phyloP scores from a whole-genome alignment of 2,888 invertebrate species.

The Pristionchus exspectatus region DNA sequence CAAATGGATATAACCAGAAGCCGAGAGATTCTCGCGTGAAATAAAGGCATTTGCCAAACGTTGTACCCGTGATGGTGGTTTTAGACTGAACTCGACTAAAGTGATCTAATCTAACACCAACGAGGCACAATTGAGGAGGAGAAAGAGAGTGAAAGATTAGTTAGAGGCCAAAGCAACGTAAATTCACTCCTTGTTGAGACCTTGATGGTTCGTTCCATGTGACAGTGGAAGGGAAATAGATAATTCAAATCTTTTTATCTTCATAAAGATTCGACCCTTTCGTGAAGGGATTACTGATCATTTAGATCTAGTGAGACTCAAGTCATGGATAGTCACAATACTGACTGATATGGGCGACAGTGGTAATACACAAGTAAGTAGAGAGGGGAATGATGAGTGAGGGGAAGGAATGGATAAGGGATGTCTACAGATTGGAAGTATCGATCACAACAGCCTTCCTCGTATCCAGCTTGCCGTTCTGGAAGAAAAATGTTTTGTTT shows the following conservation, averaged over 20 bases:
- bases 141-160: not conserved
- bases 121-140: not conserved
- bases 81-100: not conserved
- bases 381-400: not conserved
- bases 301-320: conserved; percentile 1
- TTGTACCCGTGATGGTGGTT: not conserved
- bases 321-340: not conserved
- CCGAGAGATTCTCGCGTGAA: not conserved
- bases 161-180: not conserved
- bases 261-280: not conserved
- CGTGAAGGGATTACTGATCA: not conserved
- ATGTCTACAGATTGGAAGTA: not conserved
- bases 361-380: not conserved
- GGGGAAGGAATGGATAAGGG: not conserved
- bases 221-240: not conserved
- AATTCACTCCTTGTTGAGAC: not conserved
- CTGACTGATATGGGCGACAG: not conserved
- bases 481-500: not conserved
- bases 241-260: not conserved
- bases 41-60: not conserved
- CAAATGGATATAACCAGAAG: not conserved
- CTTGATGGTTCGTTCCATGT: not conserved
- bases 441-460: conserved; percentile 3
- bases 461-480: conserved; percentile 32
- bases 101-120: not conserved